phyloP scores from a whole-genome alignment of 64 coral and sea anemone species.

The Pachyseris speciosa region DNA sequence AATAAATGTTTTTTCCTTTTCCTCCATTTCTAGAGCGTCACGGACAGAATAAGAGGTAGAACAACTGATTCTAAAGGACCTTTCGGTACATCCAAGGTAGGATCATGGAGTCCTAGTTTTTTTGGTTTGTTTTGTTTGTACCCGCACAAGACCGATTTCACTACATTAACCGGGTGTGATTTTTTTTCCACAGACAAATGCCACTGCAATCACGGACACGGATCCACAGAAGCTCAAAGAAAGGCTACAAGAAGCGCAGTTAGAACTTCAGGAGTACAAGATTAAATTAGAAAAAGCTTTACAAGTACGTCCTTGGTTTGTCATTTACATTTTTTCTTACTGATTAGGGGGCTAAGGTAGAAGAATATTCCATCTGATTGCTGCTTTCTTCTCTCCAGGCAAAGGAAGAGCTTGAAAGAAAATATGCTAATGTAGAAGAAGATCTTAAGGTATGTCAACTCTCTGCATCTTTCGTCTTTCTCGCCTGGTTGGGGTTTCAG shows the following conservation, averaged over 20 bases:
- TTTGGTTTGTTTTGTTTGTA: neutral
- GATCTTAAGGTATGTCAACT: conserved; percentile 74
- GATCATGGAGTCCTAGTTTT: neutral
- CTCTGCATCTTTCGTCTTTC: neutral
- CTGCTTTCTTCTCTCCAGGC: conserved; percentile 60
- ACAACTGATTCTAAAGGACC: conserved; percentile 40
- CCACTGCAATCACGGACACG: conserved; percentile 68
- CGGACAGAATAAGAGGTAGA: conserved; percentile 57
- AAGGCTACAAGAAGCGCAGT: conserved; percentile 91
- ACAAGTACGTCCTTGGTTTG: conserved; percentile 58
- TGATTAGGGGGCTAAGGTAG: neutral
- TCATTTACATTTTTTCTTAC: neutral
- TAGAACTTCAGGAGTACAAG: conserved; percentile 95
- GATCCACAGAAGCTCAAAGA: conserved; percentile 95
- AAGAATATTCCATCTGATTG: neutral
- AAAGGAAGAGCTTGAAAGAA: conserved; percentile 95
- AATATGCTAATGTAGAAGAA: conserved; percentile 81
- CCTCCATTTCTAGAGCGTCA: neutral
- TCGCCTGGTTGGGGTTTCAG: too few relatives aligned
- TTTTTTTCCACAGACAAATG: conserved; percentile 36
- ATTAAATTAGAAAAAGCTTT: conserved; percentile 91
- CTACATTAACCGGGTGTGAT: neutral
- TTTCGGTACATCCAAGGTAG: conserved; percentile 45
- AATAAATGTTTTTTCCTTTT: neutral
- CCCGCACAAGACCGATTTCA: neutral